Percentiles rank a stretch among this genome's conserved stretches.
phyloP scores from a whole-genome alignment of 2,888 invertebrate genomes.

The Ichneumon xanthorius region DNA sequence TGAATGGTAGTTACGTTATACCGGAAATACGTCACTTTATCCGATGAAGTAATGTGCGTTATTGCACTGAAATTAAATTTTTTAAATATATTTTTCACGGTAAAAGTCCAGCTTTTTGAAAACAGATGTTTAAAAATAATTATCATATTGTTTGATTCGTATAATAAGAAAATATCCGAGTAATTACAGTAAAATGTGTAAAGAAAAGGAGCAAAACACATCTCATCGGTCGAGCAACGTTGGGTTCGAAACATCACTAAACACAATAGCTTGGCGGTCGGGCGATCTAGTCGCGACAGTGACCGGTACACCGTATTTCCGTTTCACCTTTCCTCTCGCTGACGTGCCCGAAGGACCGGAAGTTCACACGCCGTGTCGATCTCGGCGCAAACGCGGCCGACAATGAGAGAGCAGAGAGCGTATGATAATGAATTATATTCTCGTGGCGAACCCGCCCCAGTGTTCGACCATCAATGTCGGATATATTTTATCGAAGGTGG shows the following conservation, averaged over 20 bases:
- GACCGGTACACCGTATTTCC: slow-evolving; percentile 52
- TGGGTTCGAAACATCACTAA: neutral
- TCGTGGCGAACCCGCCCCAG: slow-evolving; percentile 14
- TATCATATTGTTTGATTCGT: neutral
- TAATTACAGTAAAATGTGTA: neutral
- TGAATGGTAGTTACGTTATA: too few species aligned
- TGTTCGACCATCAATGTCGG: slow-evolving; percentile 7
- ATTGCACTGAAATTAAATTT: too few species aligned
- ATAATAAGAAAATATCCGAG: neutral
- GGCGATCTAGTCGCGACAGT: slow-evolving; percentile 6
- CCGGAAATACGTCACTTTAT: too few species aligned
- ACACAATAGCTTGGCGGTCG: neutral
- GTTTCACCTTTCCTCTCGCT: slow-evolving; percentile 38
- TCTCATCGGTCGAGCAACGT: neutral
- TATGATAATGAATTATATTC: slow-evolving; percentile 40
- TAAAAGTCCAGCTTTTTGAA: too few species aligned
- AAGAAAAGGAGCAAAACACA: neutral
- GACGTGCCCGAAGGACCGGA: slow-evolving; percentile 35
- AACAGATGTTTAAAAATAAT: too few species aligned
- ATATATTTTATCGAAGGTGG: slow-evolving; percentile 14
- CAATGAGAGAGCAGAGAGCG: slow-evolving; percentile 40
- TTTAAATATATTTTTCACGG: too few species aligned
- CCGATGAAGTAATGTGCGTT: too few species aligned
- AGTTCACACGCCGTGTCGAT: slow-evolving; percentile 39
- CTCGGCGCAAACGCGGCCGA: slow-evolving; percentile 33